Evolutionary conservation across 2,888 invertebrate species (phyloP).

Genomic region (Cylindroiulus punctatus): DNA sequence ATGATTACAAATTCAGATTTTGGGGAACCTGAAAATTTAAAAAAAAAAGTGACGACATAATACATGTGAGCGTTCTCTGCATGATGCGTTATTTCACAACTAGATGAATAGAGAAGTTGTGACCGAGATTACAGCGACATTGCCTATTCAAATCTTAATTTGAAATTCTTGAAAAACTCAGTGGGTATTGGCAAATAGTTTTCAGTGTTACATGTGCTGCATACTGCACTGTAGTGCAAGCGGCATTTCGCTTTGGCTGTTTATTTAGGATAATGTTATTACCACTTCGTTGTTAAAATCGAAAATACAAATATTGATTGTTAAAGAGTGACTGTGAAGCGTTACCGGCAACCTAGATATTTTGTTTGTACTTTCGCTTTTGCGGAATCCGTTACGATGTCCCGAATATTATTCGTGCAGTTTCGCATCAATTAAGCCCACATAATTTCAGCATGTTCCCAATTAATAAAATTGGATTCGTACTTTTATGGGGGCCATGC

Average conservation of each 20-base stretch:
- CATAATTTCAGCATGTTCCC: neutral
- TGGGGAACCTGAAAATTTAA: too few species aligned
- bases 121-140: too few species aligned
- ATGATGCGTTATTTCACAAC: too few species aligned
- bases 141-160: too few species aligned
- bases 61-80: too few species aligned
- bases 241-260: neutral
- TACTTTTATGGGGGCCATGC: too few species aligned
- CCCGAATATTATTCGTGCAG: neutral
- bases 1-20: too few species aligned
- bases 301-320: conserved; percentile 14
- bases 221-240: neutral
- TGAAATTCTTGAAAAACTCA: too few species aligned
- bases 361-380: neutral
- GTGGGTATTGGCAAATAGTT: too few species aligned
- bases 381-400: neutral
- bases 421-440: neutral
- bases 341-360: neutral
- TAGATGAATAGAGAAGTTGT: too few species aligned
- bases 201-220: neutral
- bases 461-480: neutral
- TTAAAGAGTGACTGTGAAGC: neutral
- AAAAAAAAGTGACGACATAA: too few species aligned
- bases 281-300: neutral
- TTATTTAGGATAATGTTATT: conserved; percentile 6